These are phyloP conservation scores for Punctoribates punctum DNA, from an alignment of 2,888 invertebrate genomes.

Conservation along the genomic window DNA sequence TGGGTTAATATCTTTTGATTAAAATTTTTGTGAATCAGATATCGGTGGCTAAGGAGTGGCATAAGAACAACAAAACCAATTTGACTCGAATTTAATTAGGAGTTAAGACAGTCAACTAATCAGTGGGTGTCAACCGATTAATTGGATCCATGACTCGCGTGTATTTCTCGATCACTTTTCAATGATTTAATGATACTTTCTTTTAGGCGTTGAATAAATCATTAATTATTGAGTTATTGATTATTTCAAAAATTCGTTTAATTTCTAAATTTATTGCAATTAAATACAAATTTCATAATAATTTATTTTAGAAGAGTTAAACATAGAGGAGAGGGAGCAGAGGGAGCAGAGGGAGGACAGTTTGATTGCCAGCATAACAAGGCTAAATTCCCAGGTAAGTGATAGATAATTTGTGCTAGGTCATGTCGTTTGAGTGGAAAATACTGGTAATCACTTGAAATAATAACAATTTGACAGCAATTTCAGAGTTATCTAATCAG, in stretches of 20 bases:
- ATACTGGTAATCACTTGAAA: no score
- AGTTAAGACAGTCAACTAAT: no score
- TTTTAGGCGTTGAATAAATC: not conserved
- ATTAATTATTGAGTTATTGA: not conserved
- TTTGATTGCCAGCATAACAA: no score
- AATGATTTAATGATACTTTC: not conserved
- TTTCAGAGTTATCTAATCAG: no score
- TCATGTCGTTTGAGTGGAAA: no score
- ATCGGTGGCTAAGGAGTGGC: not conserved
- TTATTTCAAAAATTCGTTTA: not conserved
- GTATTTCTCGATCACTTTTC: not conserved
- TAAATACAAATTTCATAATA: not conserved
- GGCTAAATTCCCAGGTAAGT: no score
- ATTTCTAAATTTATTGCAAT: not conserved
- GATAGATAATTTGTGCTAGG: no score
- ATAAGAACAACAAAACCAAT: not conserved
- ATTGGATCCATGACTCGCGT: not conserved
- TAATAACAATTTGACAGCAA: no score
- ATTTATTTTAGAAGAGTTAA: no score
- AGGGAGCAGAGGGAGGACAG: no score
- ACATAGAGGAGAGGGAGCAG: no score
- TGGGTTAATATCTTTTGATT: constrained; percentile 7
- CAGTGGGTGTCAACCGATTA: no score
- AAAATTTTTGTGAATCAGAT: not conserved
- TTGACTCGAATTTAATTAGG: not conserved